Evolutionary conservation across 1,140 invertebrate genomes (phyloP).

Genomic region (Philotrypesis tridentata): DNA sequence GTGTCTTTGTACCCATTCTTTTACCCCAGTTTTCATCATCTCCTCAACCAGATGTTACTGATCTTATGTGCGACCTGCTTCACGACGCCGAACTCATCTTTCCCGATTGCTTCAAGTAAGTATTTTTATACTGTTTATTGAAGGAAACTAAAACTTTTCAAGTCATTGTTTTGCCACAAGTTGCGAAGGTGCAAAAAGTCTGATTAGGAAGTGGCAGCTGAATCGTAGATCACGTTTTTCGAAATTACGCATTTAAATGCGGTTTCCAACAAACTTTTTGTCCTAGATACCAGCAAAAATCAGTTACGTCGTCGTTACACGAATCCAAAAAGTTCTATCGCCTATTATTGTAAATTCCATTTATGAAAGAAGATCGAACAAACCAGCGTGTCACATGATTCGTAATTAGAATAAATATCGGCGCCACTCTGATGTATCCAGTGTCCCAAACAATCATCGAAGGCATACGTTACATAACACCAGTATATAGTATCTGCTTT

Average conservation of each 20-base stretch:
- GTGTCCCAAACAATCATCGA: constrained; percentile 9
- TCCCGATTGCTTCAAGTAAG: constrained; percentile 13
- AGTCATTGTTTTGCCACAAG: not conserved
- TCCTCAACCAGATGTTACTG: constrained; percentile 61
- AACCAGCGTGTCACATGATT: constrained; percentile 13
- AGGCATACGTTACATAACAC: constrained; percentile 10
- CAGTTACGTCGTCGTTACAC: not conserved
- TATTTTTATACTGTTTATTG: not conserved
- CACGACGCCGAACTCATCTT: constrained; percentile 37
- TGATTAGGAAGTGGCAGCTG: not conserved
- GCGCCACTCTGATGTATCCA: not conserved
- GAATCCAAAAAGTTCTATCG: too few relatives aligned
- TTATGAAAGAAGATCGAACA: constrained; percentile 33
- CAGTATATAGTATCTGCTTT: constrained; percentile 30
- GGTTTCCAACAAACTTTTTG: too few relatives aligned
- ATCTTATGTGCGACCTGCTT: constrained; percentile 61
- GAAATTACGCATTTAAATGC: not conserved
- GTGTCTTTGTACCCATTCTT: constrained; percentile 70
- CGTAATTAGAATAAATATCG: constrained; percentile 3
- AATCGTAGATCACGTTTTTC: not conserved
- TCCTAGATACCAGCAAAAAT: too few relatives aligned
- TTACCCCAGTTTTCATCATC: constrained; percentile 60
- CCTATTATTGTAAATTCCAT: too few relatives aligned
- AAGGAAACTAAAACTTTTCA: too few relatives aligned
- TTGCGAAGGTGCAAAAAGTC: not conserved